Percentiles rank a stretch among this genome's conserved stretches.
Conservation (phyloP, 2,113 vertebrate genomes). For the Promerops cafer region DNA sequence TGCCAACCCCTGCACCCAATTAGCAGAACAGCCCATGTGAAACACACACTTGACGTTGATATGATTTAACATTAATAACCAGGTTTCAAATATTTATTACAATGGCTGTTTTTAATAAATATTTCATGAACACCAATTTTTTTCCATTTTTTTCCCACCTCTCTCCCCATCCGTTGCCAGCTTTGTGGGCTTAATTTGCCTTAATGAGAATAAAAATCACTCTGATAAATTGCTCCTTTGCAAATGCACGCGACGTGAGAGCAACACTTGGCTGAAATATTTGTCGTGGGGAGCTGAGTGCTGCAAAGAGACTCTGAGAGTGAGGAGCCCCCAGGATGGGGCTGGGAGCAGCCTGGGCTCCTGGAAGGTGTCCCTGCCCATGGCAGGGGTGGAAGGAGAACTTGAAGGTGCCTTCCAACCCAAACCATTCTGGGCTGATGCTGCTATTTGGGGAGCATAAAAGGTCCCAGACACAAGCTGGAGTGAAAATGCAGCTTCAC, state of each 20-base stretch:
- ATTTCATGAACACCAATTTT: slow-evolving; percentile 67
- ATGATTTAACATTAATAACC: slow-evolving; percentile 71
- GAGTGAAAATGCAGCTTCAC: background rate
- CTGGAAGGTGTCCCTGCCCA: background rate
- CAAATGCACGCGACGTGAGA: background rate
- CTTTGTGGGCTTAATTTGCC: slow-evolving; percentile 73
- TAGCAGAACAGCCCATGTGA: slow-evolving; percentile 45
- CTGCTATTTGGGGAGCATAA: background rate
- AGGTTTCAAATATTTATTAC: slow-evolving; percentile 78
- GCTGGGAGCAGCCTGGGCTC: background rate
- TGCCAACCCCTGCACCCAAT: slow-evolving; percentile 55
- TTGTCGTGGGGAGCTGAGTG: background rate
- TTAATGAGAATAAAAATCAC: slow-evolving; percentile 73
- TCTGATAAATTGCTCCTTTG: slow-evolving; percentile 66
- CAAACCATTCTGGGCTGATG: background rate
- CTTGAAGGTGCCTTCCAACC: background rate
- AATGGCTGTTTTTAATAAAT: slow-evolving; percentile 79
- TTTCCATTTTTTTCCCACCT: background rate
- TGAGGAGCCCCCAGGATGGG: background rate
- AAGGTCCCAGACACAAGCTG: accelerated
- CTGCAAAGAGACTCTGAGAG: background rate
- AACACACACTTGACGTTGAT: slow-evolving; percentile 40
- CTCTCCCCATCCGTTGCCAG: slow-evolving; percentile 40
- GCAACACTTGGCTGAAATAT: background rate
- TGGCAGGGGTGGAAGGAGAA: background rate